Conservation (phyloP, 35 echinoderm and acorn worm genomes). For the Lytechinus pictus region DNA sequence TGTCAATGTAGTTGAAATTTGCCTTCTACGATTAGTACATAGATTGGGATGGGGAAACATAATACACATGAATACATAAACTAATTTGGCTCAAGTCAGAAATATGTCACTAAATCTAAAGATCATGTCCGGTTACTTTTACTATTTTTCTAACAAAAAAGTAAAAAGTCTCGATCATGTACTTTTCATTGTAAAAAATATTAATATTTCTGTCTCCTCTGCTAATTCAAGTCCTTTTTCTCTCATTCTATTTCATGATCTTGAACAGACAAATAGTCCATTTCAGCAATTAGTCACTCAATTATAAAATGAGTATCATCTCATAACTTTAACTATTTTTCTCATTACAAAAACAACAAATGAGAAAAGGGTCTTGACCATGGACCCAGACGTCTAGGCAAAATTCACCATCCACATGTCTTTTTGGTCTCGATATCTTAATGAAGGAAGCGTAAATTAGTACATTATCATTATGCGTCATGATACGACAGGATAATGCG, state of each 20-base stretch:
- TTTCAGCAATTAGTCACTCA: not conserved
- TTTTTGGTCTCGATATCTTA: not conserved
- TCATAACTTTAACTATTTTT: not conserved
- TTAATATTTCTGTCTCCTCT: too few relatives aligned
- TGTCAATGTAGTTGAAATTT: not conserved
- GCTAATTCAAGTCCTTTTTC: too few relatives aligned
- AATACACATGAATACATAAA: too few relatives aligned
- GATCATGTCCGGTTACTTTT: too few relatives aligned
- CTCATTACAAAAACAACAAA: not conserved
- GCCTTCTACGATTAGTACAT: not conserved
- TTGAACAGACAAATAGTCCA: not conserved
- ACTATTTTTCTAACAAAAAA: too few relatives aligned
- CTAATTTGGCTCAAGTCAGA: too few relatives aligned
- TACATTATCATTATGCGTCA: not conserved
- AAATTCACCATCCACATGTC: not conserved
- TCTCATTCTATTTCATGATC: not conserved
- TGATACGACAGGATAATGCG: not conserved
- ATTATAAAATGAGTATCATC: not conserved
- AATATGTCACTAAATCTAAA: too few relatives aligned
- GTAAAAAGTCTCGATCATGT: too few relatives aligned
- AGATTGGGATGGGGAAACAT: too few relatives aligned
- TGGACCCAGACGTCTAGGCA: not conserved
- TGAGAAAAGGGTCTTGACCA: not conserved
- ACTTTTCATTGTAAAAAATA: too few relatives aligned
- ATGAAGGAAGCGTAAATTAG: slow-evolving; percentile 12